Conservation (phyloP, 2,113 vertebrate genomes). For the Pantherophis guttatus region DNA sequence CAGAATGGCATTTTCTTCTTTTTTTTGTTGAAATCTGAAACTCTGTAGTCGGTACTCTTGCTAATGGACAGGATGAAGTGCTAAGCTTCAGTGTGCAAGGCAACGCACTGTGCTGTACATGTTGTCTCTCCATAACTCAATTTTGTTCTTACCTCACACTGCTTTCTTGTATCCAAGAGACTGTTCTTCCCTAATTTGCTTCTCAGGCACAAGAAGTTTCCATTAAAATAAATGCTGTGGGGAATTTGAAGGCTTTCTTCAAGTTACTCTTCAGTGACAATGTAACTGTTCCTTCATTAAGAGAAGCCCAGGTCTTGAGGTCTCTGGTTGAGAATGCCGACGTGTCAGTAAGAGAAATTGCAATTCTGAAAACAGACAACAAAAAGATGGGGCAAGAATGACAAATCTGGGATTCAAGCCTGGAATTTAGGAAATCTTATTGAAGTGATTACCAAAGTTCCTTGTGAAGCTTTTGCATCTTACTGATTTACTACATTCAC, state of each 20-base stretch:
- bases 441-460: neutral
- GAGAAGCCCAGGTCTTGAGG: neutral
- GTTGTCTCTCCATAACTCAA: slow-evolving; percentile 17
- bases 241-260: neutral
- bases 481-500: neutral
- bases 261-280: neutral
- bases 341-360: neutral
- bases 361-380: neutral
- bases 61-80: neutral
- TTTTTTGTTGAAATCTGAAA: slow-evolving; percentile 30
- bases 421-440: neutral
- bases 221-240: neutral
- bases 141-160: slow-evolving; percentile 26
- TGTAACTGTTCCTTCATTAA: neutral
- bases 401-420: neutral
- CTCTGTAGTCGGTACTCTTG: neutral
- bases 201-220: neutral
- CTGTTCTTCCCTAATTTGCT: slow-evolving; percentile 18
- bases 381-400: neutral
- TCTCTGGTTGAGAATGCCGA: neutral
- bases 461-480: neutral
- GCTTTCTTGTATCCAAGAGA: neutral
- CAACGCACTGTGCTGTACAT: slow-evolving; percentile 28
- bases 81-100: slow-evolving; percentile 23
- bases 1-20: slow-evolving; percentile 26